Evolutionary conservation across 2,888 invertebrate species (phyloP).

Genomic region (Rhodophaea formosa): DNA sequence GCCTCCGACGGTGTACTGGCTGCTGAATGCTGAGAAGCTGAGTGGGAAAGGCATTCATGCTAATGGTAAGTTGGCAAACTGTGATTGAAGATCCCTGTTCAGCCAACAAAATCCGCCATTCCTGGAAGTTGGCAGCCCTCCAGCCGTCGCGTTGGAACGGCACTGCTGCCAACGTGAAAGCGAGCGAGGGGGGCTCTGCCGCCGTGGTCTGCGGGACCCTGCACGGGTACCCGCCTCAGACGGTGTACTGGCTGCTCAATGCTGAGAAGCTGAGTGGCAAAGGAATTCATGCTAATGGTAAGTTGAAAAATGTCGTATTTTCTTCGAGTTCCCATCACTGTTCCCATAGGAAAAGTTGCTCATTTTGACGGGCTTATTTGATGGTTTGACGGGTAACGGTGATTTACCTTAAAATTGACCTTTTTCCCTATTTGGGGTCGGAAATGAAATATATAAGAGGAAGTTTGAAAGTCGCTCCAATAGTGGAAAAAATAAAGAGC

Average conservation of each 20-base stretch:
- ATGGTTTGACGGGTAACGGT: too few relatives aligned
- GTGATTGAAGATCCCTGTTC: constrained; percentile 37
- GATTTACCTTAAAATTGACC: too few relatives aligned
- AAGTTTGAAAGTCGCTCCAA: too few relatives aligned
- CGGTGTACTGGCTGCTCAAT: constrained; percentile 92
- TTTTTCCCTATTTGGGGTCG: too few relatives aligned
- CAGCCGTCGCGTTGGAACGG: constrained; percentile 78
- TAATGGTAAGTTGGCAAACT: constrained; percentile 46
- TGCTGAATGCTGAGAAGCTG: constrained; percentile 90
- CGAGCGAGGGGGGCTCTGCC: constrained; percentile 72
- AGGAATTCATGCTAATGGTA: constrained; percentile 55
- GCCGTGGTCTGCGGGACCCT: constrained; percentile 80
- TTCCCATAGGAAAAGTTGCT: too few relatives aligned
- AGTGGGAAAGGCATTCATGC: constrained; percentile 55
- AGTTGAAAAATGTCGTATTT: too few relatives aligned
- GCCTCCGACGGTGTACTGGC: constrained; percentile 89
- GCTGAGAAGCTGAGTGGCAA: constrained; percentile 84
- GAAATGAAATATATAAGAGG: too few relatives aligned
- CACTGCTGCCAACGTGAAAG: constrained; percentile 73
- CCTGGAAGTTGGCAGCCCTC: constrained; percentile 65
- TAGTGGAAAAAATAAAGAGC: too few relatives aligned
- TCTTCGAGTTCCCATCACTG: too few relatives aligned
- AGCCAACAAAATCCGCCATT: constrained; percentile 81
- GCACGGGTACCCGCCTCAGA: constrained; percentile 87
- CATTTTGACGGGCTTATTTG: too few relatives aligned